Evolutionary conservation across 23 tunicate genomes (phyloP).

Genomic region (Trididemnum nubilum): DNA sequence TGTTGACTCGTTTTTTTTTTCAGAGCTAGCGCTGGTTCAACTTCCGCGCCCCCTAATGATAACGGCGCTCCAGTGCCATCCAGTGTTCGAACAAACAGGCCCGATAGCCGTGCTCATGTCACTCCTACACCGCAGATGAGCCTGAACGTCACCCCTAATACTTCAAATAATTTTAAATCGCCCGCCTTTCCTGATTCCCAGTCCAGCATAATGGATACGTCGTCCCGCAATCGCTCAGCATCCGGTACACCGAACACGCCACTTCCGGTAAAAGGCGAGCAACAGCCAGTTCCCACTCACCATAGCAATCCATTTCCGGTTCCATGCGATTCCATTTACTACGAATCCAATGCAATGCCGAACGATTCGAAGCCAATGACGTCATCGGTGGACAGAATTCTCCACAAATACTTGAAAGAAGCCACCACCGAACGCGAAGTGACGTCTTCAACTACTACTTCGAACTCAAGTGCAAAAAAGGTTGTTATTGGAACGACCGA

Average conservation of each 20-base stretch:
- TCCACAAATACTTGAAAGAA: constrained; percentile 41
- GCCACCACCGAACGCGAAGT: constrained; percentile 44
- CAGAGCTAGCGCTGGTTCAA: constrained; percentile 8
- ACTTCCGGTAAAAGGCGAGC: constrained; percentile 3
- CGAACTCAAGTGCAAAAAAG: background rate
- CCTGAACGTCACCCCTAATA: background rate
- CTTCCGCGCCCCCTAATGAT: background rate
- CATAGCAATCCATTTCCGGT: constrained; percentile 39
- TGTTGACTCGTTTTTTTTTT: too few species aligned
- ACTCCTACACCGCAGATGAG: constrained; percentile 15
- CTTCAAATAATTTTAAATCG: background rate
- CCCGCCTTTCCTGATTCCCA: background rate
- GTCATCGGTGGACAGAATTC: constrained; percentile 27
- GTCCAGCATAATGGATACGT: background rate
- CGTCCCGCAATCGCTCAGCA: background rate
- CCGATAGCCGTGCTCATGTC: constrained; percentile 23
- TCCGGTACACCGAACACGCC: background rate
- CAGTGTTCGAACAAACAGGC: background rate
- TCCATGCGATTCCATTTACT: constrained; percentile 32
- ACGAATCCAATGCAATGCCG: background rate
- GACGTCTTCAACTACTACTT: constrained; percentile 22
- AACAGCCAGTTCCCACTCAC: background rate
- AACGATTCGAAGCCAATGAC: background rate
- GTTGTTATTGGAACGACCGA: too few species aligned
- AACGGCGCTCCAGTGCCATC: background rate